Percentiles rank a stretch among this genome's conserved stretches.
Evolutionary conservation across 2,888 invertebrate species (phyloP).

Genomic region (Ophion costatus): DNA sequence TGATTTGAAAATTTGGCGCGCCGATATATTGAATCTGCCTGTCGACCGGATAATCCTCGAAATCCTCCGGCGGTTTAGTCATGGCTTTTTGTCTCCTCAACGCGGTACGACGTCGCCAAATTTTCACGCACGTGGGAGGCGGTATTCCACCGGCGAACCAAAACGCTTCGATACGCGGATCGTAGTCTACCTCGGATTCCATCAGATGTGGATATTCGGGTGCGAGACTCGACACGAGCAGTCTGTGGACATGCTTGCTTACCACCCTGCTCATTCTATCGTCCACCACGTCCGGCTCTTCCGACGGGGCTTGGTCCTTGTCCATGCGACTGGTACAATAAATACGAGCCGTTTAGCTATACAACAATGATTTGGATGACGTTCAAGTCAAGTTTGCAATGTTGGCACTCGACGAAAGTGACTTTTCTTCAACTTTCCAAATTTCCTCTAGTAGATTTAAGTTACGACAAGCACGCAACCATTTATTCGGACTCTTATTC

Average conservation of each 20-base stretch:
- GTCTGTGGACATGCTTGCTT: conserved; percentile 89
- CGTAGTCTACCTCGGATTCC: conserved; percentile 88
- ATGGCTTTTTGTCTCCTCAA: neutral
- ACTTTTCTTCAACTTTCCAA: too few species aligned
- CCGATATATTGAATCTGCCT: conserved; percentile 90
- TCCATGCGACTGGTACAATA: conserved; percentile 75
- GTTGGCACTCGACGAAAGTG: too few species aligned
- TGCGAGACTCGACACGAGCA: conserved; percentile 86
- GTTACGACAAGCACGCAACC: too few species aligned
- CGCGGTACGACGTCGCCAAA: conserved; percentile 73
- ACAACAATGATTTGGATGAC: too few species aligned
- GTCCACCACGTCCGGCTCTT: conserved; percentile 78
- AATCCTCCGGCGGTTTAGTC: conserved; percentile 74
- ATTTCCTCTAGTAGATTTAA: too few species aligned
- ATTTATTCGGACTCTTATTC: too few species aligned
- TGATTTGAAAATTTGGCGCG: conserved; percentile 88
- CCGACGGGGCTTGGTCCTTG: conserved; percentile 62
- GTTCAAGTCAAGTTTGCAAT: too few species aligned
- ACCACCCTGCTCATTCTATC: conserved; percentile 85
- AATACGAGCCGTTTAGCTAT: neutral
- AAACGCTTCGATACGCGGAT: conserved; percentile 93
- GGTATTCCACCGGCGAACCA: conserved; percentile 92
- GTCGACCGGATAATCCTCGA: conserved; percentile 86
- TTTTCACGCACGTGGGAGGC: conserved; percentile 84
- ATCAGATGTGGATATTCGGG: conserved; percentile 87